phyloP scores from a whole-genome alignment of 1,140 invertebrate species.

The Paraescarpia echinospica region DNA sequence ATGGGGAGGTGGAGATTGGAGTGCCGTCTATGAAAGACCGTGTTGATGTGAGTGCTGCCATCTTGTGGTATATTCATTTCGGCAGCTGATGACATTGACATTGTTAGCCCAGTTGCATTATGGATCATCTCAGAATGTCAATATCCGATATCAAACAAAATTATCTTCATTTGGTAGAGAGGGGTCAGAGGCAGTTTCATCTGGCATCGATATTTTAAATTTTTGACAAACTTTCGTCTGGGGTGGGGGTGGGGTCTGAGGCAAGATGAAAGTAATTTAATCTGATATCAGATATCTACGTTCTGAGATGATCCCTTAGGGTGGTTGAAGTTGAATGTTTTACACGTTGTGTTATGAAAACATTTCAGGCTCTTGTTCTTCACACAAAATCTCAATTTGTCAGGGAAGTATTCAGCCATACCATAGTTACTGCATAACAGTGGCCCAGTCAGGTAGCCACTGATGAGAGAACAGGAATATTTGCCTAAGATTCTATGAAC shows the following conservation, averaged over 20 bases:
- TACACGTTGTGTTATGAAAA: background rate
- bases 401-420: background rate
- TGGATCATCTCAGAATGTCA: too few relatives aligned
- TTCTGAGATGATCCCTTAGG: too few relatives aligned
- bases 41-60: slow-evolving; percentile 34
- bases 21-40: slow-evolving; percentile 73
- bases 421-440: background rate
- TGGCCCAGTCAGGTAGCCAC: background rate
- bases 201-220: too few relatives aligned
- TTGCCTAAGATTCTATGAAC: background rate
- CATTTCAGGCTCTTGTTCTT: background rate
- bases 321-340: background rate
- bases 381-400: background rate
- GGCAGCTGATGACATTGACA: background rate
- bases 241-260: too few relatives aligned
- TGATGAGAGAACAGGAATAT: background rate
- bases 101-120: background rate
- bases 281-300: too few relatives aligned
- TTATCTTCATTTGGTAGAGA: too few relatives aligned
- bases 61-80: background rate
- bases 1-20: slow-evolving; percentile 78
- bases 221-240: too few relatives aligned
- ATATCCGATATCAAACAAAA: too few relatives aligned
- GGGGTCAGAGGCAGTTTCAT: too few relatives aligned
- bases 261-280: too few relatives aligned